These are phyloP conservation scores for Caenorhabditis briggsae DNA, from an alignment of 1,140 invertebrate species.

Conservation along the genomic window DNA sequence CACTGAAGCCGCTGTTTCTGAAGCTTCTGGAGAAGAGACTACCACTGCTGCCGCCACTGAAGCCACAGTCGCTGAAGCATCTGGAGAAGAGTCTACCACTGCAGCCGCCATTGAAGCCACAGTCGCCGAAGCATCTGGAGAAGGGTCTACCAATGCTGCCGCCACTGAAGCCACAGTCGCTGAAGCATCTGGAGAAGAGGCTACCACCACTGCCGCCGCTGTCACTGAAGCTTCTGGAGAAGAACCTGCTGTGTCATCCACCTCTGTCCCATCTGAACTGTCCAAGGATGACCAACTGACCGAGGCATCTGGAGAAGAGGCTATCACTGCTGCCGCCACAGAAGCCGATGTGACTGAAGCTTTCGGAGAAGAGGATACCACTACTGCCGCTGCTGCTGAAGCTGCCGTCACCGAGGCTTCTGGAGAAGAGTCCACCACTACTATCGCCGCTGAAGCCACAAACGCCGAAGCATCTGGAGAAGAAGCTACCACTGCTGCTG, in stretches of 20 bases:
- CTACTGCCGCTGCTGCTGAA: neutral
- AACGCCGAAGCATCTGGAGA: conserved; percentile 11
- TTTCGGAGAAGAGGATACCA: conserved; percentile 5
- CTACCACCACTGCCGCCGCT: neutral
- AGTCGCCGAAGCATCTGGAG: neutral
- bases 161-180: neutral
- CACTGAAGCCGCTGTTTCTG: neutral
- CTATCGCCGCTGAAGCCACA: neutral
- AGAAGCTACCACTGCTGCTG: conserved; percentile 54
- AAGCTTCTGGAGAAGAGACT: conserved; percentile 16
- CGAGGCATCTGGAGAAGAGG: conserved; percentile 18
- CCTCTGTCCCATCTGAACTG: neutral
- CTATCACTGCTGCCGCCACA: neutral
- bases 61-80: neutral
- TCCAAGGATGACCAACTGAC: conserved; percentile 1
- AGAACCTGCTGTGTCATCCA: neutral
- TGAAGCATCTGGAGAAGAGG: neutral
- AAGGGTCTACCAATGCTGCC: neutral
- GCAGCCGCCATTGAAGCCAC: conserved; percentile 19
- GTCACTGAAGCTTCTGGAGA: conserved; percentile 9
- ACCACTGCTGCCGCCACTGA: neutral
- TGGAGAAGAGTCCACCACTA: neutral
- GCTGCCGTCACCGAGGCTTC: neutral
- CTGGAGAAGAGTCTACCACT: conserved; percentile 57
- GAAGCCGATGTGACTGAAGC: conserved; percentile 7